Evolutionary conservation across 2,888 invertebrate species (phyloP).

Genomic region (Stenichneumon culpator): DNA sequence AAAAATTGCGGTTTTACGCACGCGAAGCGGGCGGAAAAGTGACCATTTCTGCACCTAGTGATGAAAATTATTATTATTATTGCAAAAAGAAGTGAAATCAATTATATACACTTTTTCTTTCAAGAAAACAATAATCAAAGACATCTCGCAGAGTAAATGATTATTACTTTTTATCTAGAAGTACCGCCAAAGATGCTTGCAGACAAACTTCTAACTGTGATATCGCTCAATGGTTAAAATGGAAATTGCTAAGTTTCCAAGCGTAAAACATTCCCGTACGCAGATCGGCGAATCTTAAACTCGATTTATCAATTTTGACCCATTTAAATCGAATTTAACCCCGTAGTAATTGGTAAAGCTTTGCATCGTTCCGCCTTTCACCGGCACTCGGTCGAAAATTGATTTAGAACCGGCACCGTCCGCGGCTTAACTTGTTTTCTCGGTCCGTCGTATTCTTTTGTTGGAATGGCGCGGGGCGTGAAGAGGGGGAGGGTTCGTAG

Average conservation of each 20-base stretch:
- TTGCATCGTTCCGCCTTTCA: background rate
- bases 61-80: too few relatives aligned
- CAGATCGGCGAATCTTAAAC: background rate
- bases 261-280: background rate
- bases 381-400: slow-evolving; percentile 10
- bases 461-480: background rate
- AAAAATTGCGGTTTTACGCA: too few relatives aligned
- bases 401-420: slow-evolving; percentile 4
- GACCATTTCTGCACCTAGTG: too few relatives aligned
- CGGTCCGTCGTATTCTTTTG: slow-evolving; percentile 9
- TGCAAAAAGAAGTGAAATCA: too few relatives aligned
- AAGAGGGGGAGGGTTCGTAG: background rate
- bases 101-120: too few relatives aligned
- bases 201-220: too few relatives aligned
- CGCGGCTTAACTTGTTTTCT: slow-evolving; percentile 16
- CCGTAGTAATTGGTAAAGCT: slow-evolving; percentile 2
- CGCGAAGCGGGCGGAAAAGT: too few relatives aligned
- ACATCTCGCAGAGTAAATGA: too few relatives aligned
- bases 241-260: background rate
- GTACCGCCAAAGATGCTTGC: too few relatives aligned
- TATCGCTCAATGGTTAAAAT: background rate
- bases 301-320: slow-evolving; percentile 11
- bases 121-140: too few relatives aligned
- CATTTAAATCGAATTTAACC: background rate
- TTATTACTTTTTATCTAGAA: too few relatives aligned